phyloP scores from a whole-genome alignment of 2,888 invertebrate species.

The Mimas tiliae region DNA sequence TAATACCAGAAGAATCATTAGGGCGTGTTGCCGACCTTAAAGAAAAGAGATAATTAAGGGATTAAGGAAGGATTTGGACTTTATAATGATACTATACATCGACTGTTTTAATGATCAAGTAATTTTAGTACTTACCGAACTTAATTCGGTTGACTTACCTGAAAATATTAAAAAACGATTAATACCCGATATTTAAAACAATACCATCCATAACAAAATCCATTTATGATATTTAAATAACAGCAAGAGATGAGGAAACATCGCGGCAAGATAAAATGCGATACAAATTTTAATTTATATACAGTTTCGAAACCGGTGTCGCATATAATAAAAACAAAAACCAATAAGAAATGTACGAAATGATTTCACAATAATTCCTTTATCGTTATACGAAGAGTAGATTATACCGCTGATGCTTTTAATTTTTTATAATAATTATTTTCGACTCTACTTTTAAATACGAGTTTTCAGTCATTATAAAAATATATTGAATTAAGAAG shows the following conservation, averaged over 20 bases:
- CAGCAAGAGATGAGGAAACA: neutral
- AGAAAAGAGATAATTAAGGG: too few species aligned
- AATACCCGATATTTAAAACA: neutral
- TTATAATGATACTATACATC: neutral
- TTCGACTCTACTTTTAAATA: neutral
- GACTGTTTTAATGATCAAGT: conserved; percentile 1
- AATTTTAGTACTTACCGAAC: conserved; percentile 7
- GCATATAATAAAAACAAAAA: neutral
- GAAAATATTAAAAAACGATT: conserved; percentile 37
- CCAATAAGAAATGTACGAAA: neutral
- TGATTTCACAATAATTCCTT: neutral
- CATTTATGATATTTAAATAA: neutral
- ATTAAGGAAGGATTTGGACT: too few species aligned
- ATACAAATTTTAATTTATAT: neutral
- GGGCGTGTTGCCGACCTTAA: too few species aligned
- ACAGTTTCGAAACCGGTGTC: neutral
- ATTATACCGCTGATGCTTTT: conserved; percentile 2
- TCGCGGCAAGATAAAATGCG: neutral
- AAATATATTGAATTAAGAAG: neutral
- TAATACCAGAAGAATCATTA: too few species aligned
- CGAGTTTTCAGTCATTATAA: conserved; percentile 7
- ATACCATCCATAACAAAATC: neutral
- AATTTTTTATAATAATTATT: conserved; percentile 14
- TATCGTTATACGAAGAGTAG: neutral
- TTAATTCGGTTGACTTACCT: conserved; percentile 42